phyloP scores from a whole-genome alignment of 2,797 vertebrate genomes.

The Myripristis murdjan region DNA sequence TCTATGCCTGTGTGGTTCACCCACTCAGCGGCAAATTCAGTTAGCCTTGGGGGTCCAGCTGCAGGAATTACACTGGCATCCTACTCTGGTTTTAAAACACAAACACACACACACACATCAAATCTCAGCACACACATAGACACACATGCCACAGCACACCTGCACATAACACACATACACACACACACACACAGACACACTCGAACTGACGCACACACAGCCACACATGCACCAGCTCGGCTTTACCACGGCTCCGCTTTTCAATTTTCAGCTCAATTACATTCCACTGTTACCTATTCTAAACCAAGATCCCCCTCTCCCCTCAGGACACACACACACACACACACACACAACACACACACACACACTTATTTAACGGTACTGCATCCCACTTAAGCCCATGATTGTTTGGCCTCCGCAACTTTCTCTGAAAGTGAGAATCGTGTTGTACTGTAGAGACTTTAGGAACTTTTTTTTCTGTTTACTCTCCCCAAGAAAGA shows the following conservation, averaged over 20 bases:
- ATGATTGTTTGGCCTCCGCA: constrained; percentile 61
- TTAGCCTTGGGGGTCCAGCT: constrained; percentile 76
- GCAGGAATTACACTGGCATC: constrained; percentile 81
- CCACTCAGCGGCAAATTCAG: constrained; percentile 76
- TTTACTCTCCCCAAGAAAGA: constrained; percentile 22
- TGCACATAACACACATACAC: constrained; percentile 25
- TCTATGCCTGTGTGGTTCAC: constrained; percentile 58
- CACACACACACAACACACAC: constrained; percentile 4
- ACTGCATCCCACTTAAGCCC: constrained; percentile 70
- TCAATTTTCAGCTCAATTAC: constrained; percentile 89
- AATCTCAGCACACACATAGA: constrained; percentile 14
- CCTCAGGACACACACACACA: constrained; percentile 57
- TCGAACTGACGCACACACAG: background rate
- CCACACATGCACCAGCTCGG: constrained; percentile 58
- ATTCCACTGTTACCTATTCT: constrained; percentile 80
- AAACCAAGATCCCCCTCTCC: constrained; percentile 70
- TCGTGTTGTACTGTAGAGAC: constrained; percentile 37
- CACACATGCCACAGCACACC: constrained; percentile 41
- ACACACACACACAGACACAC: constrained; percentile 29
- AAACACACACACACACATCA: constrained; percentile 59
- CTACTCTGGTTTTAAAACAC: constrained; percentile 75
- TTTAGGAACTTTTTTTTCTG: constrained; percentile 35
- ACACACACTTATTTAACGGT: constrained; percentile 61
- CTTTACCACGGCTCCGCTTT: constrained; percentile 80
- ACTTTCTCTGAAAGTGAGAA: constrained; percentile 60